Evolutionary conservation across 2,113 vertebrate genomes (phyloP), one percentile per base, ranked within the genome.

Genomic region (Hemicordylus capensis): DNA sequence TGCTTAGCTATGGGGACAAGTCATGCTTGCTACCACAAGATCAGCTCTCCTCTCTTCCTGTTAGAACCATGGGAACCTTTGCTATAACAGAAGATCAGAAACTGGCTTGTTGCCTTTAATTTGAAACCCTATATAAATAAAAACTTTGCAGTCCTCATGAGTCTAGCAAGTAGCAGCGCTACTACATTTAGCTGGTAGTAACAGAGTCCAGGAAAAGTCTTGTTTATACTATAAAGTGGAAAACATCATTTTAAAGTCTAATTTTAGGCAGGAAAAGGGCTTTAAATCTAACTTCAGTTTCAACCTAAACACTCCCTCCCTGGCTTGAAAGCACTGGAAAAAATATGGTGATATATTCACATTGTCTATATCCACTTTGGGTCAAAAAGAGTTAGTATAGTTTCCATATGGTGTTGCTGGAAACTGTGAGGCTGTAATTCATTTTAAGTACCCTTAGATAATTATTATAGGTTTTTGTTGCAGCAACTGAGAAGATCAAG

Each of bases 41-140:
- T n/a, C n/a, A n/a, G n/a, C n/a, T n/a, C n/a, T n/a, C n/a, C n/a
- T n/a, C n/a, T n/a, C 88, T 84, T 92, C 81, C 80, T 64, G 74
- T 37, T 83, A 73, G 70, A 87, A 93, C 76, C 81, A 37, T 51
- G 17, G 24, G 31, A 34, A 26, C 39, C 5, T 76, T 56, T 54
- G 48, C 78, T 66, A 34, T 67, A 79, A 46, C 26, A 75, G 64
- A 28, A 67, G 14, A n/a, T 76, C 14, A 77, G 82, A 86, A 85
- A 87, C 85, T 90, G 87, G 2, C 73, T 31, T 66, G 37, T 87
- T 51, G 28, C 63, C 63, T 91, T 79, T 44, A 89, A 85, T 42
- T 19, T 76, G 82, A 85, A 90, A 82, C 51, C 64, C n/a, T 6
- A 46, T 66, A 89, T 54, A 88, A 82, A 89, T 3, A 87, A 74